These are phyloP conservation scores for Rhimphoctona megacephalus DNA, from an alignment of 2,888 invertebrate genomes.

Conservation along the genomic window DNA sequence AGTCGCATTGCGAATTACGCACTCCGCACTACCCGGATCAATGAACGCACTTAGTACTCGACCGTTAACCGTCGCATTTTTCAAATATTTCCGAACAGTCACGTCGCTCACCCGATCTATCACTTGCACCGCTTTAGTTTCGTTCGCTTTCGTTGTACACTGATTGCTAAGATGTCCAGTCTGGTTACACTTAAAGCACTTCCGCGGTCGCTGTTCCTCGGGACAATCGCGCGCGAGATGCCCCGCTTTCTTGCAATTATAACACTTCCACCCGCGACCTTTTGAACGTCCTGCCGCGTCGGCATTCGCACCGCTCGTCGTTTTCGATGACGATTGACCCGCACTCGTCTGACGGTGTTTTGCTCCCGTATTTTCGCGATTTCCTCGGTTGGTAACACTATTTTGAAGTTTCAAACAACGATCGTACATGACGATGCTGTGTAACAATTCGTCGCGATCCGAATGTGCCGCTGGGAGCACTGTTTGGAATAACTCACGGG, in stretches of 20 bases:
- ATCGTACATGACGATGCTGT: background rate
- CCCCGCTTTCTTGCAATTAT: background rate
- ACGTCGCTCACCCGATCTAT: background rate
- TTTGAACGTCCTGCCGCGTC: no score
- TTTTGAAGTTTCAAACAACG: background rate
- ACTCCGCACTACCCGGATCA: conserved; percentile 56
- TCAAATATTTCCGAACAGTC: conserved; percentile 48
- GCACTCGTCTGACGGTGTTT: background rate
- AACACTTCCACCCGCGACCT: background rate
- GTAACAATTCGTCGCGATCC: background rate
- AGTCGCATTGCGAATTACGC: conserved; percentile 33
- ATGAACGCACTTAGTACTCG: conserved; percentile 39
- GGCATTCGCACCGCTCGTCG: background rate
- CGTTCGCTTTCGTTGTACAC: background rate
- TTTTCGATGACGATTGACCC: background rate
- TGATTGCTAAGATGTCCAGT: background rate
- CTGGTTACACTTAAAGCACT: background rate
- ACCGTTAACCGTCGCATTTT: conserved; percentile 33
- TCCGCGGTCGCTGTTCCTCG: background rate
- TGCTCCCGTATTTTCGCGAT: background rate
- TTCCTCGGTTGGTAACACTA: background rate
- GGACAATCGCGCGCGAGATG: background rate
- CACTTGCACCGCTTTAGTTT: background rate
- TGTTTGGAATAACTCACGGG: background rate
- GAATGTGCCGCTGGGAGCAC: background rate